phyloP scores from a whole-genome alignment of 2,113 vertebrate genomes.

The Pachycephala philippinensis region DNA sequence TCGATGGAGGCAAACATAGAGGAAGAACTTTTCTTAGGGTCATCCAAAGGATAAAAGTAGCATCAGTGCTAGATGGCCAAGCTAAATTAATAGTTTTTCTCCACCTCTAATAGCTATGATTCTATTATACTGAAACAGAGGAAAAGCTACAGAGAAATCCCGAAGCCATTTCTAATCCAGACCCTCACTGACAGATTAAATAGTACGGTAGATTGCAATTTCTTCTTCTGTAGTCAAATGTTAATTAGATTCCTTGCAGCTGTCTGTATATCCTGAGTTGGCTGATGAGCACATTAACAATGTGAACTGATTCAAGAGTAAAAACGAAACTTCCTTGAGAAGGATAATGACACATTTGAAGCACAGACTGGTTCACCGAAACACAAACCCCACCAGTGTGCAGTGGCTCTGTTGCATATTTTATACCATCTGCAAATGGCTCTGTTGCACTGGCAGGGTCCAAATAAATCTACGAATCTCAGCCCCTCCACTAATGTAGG shows the following conservation, averaged over 20 bases:
- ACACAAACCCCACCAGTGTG: neutral
- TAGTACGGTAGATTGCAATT: slow-evolving; percentile 5
- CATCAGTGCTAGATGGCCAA: neutral
- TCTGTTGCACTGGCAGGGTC: neutral
- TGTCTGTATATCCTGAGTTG: slow-evolving; percentile 19
- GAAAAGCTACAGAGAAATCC: neutral
- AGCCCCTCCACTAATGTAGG: neutral
- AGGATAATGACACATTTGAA: slow-evolving; percentile 7
- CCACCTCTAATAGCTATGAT: neutral
- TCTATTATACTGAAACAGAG: neutral
- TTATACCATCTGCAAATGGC: neutral
- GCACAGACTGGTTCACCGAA: neutral
- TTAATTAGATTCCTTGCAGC: slow-evolving; percentile 52
- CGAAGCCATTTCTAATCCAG: slow-evolving; percentile 25
- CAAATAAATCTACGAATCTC: neutral
- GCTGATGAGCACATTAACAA: slow-evolving; percentile 30
- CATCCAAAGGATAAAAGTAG: slow-evolving; percentile 3
- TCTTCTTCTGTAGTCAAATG: slow-evolving; percentile 47
- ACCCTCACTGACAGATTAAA: neutral
- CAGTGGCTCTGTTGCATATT: neutral
- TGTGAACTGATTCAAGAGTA: slow-evolving; percentile 27
- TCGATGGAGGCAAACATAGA: neutral
- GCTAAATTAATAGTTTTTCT: neutral
- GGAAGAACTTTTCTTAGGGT: neutral
- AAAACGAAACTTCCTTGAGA: neutral